Evolutionary conservation across 2,113 vertebrate genomes (phyloP), one percentile per base, ranked within the genome.

Genomic region (Pongo pygmaeus): DNA sequence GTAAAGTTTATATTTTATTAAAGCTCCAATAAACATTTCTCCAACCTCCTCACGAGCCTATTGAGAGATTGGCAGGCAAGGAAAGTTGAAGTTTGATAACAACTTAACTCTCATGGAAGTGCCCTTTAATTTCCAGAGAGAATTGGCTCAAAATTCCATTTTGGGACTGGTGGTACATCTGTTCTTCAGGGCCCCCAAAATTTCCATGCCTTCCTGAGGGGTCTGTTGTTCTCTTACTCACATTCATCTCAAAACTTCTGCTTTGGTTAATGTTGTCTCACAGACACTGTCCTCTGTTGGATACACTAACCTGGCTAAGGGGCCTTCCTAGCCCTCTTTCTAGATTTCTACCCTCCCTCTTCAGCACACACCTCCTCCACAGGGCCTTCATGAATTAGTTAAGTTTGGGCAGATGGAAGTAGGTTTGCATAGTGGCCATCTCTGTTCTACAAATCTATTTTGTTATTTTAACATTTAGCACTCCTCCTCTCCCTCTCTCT

Each of bases 21-120:
- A 93, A 85, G 25, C 22, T 72, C 72, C 86, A 74, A 83, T 38
- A 91, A 95, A 78, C 32, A 64, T 64, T 89, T 89, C 67, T 72
- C 8, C 35, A 64, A 52, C 57, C 48, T 84, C n/a, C 35, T 79
- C 48, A 69, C 20, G 38, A 4, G 6, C 61, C 43, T 0, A 5
- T 17, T 77, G 77, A 27, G 83, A 89, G 43, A 91, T 5, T 91
- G 87, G 72, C 17, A 59, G 22, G 55, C 84, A 20, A 72, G 40
- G 23, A 80, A 55, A 95, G 13, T n/a, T 0, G 1, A 85, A 16
- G 20, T 69, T 93, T 87, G 74, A 20, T 52, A 79, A 52, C 59
- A 85, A 16, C 27, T 85, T 59, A 61, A 64, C 23, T 75, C 38
- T 2, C 14, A 50, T 27, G 64, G 8, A 89, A 38, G 17, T 52